phyloP scores from a whole-genome alignment of 2,888 invertebrate species.

The Eremobia ochroleuca region DNA sequence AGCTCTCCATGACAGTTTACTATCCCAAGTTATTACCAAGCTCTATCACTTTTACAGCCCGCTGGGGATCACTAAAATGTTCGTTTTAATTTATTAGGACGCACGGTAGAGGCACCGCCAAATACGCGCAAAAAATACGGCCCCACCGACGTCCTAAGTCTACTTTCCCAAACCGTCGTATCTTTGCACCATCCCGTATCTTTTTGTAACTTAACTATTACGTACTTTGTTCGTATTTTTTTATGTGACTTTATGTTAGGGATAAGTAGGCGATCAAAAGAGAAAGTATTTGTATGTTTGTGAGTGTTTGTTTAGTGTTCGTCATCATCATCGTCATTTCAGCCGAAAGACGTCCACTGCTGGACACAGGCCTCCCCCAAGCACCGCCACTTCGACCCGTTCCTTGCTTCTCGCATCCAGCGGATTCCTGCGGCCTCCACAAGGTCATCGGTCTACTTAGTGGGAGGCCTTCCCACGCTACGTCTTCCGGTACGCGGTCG shows the following conservation, averaged over 20 bases:
- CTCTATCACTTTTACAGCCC: conserved; percentile 43
- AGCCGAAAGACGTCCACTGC: background rate
- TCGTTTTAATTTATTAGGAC: conserved; percentile 51
- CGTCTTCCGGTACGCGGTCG: background rate
- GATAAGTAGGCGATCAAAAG: conserved; percentile 35
- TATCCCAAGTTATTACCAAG: conserved; percentile 45
- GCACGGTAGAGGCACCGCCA: conserved; percentile 22
- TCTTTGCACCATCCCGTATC: conserved; percentile 20
- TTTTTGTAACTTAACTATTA: conserved; percentile 44
- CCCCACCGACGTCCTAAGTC: conserved; percentile 19
- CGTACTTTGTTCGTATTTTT: conserved; percentile 22
- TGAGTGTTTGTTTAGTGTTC: background rate
- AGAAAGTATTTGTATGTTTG: background rate
- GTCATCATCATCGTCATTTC: background rate
- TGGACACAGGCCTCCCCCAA: background rate
- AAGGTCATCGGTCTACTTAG: background rate
- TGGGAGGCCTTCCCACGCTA: background rate
- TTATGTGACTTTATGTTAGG: conserved; percentile 35
- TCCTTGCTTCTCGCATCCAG: background rate
- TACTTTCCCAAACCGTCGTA: conserved; percentile 28
- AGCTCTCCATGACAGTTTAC: conserved; percentile 46
- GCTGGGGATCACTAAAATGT: conserved; percentile 51
- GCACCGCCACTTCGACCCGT: background rate
- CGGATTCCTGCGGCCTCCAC: background rate
- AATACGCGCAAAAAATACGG: conserved; percentile 45